phyloP scores from a whole-genome alignment of 2,888 invertebrate species.

The Sepiola atlantica region DNA sequence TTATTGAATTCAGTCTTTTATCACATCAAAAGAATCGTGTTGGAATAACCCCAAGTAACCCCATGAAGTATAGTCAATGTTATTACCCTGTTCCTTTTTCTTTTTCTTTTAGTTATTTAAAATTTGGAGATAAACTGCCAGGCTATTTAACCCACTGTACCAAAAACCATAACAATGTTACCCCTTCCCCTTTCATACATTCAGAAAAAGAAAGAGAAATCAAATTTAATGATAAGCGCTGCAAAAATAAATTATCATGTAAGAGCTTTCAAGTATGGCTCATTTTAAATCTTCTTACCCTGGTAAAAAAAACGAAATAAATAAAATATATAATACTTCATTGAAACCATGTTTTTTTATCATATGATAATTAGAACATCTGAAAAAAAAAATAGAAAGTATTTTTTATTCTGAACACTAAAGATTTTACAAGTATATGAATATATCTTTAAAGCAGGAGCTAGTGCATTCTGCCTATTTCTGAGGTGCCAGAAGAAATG shows the following conservation, averaged over 20 bases:
- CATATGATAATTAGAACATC: background rate
- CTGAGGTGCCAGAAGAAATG: too few relatives aligned
- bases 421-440: background rate
- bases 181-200: background rate
- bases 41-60: background rate
- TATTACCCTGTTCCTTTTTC: background rate
- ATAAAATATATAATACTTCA: background rate
- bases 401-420: background rate
- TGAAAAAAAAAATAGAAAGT: background rate
- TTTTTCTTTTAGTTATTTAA: background rate
- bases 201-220: background rate
- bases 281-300: background rate
- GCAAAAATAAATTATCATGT: background rate
- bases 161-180: background rate
- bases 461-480: too few relatives aligned
- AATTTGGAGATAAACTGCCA: background rate
- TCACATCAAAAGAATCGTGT: background rate
- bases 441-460: background rate
- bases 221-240: background rate
- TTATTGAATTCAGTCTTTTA: conserved; percentile 21
- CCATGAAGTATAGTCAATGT: conserved; percentile 16
- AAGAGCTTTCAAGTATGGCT: background rate
- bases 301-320: background rate
- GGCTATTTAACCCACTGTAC: conserved; percentile 2
- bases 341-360: background rate